A percentile compares a stretch with the other conserved stretches of the same genome.
Evolutionary conservation across 2,113 vertebrate genomes (phyloP).

Genomic region (Megalops atlanticus): DNA sequence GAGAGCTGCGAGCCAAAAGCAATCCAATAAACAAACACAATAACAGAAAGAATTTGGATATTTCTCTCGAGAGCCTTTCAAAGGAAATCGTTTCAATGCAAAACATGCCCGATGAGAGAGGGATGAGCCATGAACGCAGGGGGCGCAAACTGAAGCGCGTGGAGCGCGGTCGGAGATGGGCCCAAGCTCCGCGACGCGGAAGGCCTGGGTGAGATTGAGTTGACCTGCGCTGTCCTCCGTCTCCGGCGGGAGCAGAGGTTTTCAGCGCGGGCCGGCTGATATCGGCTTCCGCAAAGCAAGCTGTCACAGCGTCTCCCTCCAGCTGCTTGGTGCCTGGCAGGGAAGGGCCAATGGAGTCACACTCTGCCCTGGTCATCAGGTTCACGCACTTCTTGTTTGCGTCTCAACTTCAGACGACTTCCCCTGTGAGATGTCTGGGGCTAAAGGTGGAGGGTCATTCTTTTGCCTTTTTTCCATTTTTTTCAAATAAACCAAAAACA

Average conservation of each 20-base stretch:
- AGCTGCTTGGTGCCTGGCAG: background rate
- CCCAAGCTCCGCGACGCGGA: background rate
- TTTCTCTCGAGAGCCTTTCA: no score
- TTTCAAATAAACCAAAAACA: no score
- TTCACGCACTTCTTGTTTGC: background rate
- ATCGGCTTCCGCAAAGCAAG: conserved; percentile 26
- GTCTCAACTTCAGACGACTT: background rate
- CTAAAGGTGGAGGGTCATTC: background rate
- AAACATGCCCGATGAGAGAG: no score
- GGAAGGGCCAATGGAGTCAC: no score
- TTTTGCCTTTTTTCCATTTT: no score
- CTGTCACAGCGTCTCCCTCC: background rate
- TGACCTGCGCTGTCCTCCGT: background rate
- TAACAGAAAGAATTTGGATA: background rate
- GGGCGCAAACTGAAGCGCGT: background rate
- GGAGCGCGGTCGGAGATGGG: no score
- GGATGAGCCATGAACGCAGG: background rate
- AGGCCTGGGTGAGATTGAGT: background rate
- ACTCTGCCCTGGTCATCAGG: background rate
- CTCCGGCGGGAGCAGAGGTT: conserved; percentile 13
- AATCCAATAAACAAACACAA: background rate
- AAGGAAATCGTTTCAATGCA: background rate
- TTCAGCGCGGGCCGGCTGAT: conserved; percentile 22
- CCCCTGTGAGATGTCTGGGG: background rate
- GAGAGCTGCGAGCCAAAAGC: no score